Evolutionary conservation across 2,888 invertebrate species (phyloP).

Genomic region (Beris chalybata): DNA sequence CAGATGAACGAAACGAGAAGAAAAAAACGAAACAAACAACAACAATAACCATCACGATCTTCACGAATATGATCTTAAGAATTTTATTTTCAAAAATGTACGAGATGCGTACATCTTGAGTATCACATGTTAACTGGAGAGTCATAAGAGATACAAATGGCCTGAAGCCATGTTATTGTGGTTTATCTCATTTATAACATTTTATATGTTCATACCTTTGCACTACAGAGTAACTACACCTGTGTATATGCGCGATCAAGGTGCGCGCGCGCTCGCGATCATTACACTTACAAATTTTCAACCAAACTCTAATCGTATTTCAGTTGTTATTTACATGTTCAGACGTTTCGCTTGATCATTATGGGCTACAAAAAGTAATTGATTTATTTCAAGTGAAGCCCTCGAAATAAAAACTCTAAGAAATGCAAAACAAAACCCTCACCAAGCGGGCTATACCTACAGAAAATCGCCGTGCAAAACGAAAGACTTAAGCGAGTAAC

Average conservation of each 20-base stretch:
- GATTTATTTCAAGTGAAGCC: constrained; percentile 15
- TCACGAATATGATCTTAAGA: too few relatives aligned
- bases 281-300: constrained; percentile 11
- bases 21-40: background rate
- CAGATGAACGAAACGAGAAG: background rate
- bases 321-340: constrained; percentile 23
- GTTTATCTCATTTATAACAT: constrained; percentile 35
- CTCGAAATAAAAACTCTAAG: constrained; percentile 12
- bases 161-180: constrained; percentile 42
- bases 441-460: constrained; percentile 1
- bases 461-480: constrained; percentile 21
- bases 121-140: constrained; percentile 45
- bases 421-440: background rate
- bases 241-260: background rate
- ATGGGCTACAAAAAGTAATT: constrained; percentile 29
- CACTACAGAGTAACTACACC: constrained; percentile 24
- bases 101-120: constrained; percentile 43
- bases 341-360: constrained; percentile 7
- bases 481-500: constrained; percentile 37
- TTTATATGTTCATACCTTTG: constrained; percentile 18
- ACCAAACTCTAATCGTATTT: constrained; percentile 6
- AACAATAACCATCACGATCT: background rate
- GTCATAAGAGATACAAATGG: constrained; percentile 43
- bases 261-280: constrained; percentile 17
- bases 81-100: constrained; percentile 13